These are phyloP conservation scores for Leptonema lineaticorne DNA, from an alignment of 1,140 invertebrate genomes.

Conservation along the genomic window DNA sequence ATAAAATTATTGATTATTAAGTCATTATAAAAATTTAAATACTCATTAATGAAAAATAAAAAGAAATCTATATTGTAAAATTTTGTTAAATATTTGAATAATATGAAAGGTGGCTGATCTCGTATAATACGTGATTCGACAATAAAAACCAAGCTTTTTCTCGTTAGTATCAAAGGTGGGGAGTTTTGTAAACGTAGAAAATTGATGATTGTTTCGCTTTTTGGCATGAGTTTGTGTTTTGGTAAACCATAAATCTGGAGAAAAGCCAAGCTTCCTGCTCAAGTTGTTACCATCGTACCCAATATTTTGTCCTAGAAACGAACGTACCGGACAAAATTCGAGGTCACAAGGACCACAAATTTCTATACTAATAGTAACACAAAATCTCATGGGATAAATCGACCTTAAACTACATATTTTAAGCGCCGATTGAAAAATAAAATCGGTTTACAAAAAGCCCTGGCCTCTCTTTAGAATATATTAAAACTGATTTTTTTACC, in stretches of 20 bases:
- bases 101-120: no score
- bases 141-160: no score
- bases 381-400: neutral
- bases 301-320: conserved; percentile 15
- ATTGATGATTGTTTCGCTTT: conserved; percentile 18
- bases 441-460: no score
- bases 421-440: no score
- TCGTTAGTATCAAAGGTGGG: neutral
- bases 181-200: neutral
- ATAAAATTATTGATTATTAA: no score
- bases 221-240: conserved; percentile 24
- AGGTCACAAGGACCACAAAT: conserved; percentile 15
- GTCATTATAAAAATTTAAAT: no score
- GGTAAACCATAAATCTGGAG: conserved; percentile 24
- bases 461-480: no score
- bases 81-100: no score
- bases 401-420: conserved; percentile 30
- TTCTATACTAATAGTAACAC: neutral
- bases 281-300: neutral
- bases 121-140: no score
- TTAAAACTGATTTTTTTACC: no score
- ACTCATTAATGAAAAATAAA: no score
- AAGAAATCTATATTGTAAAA: no score
- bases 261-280: conserved; percentile 21
- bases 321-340: conserved; percentile 3